Evolutionary conservation across 2,797 vertebrate genomes (phyloP).

Genomic region (Alauda arvensis): DNA sequence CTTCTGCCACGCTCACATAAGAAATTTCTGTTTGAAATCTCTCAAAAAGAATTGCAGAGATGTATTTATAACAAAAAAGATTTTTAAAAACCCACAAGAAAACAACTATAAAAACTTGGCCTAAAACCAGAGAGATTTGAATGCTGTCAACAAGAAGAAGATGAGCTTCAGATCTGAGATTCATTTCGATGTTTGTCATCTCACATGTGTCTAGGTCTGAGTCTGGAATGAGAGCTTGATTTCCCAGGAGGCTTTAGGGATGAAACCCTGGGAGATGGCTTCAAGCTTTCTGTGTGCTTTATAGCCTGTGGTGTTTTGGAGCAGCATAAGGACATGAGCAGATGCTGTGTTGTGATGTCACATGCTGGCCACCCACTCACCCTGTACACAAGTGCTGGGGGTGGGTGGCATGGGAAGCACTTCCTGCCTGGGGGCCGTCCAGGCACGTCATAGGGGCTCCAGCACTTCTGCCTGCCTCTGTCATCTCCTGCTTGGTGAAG

Average conservation of each 20-base stretch:
- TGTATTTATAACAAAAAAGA: neutral
- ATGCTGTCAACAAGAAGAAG: neutral
- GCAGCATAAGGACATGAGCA: rapidly evolving
- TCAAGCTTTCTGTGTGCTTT: neutral
- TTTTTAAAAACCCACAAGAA: neutral
- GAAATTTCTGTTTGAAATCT: neutral
- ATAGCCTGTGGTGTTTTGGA: neutral
- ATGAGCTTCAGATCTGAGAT: neutral
- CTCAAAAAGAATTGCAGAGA: neutral
- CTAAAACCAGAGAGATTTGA: neutral
- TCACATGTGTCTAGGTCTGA: neutral
- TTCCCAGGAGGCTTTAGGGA: neutral
- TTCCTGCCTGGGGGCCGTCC: rapidly evolving
- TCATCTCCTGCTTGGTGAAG: neutral
- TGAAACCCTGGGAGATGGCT: neutral
- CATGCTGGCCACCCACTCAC: neutral
- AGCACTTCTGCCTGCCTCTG: neutral
- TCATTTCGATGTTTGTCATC: neutral
- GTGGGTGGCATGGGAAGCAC: neutral
- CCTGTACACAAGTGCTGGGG: neutral
- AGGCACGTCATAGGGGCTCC: rapidly evolving
- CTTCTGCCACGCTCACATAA: neutral
- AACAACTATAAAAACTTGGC: neutral
- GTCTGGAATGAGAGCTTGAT: neutral
- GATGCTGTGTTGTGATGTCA: neutral